Evolutionary conservation across 2,113 vertebrate genomes (phyloP).

Genomic region (Myotis brandtii): DNA sequence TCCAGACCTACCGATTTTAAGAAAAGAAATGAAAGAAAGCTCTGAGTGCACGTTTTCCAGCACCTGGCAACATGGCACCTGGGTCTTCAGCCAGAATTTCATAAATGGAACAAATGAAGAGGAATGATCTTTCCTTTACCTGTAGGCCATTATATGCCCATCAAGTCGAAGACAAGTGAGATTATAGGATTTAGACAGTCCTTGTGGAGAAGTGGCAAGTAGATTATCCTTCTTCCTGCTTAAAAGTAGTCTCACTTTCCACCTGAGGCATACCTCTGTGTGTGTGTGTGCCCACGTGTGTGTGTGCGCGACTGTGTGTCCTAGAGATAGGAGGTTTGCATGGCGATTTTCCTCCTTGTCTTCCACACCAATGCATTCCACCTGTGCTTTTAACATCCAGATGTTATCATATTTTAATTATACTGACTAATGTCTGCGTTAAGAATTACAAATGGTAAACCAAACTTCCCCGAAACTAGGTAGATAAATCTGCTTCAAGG

Average conservation of each 20-base stretch:
- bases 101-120: constrained; percentile 47
- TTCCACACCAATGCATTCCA: constrained; percentile 54
- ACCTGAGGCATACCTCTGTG: neutral
- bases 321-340: neutral
- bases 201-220: neutral
- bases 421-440: constrained; percentile 61
- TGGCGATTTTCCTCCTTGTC: neutral
- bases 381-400: constrained; percentile 71
- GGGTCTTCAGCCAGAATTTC: neutral
- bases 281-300: rapidly evolving
- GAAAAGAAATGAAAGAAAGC: constrained; percentile 6
- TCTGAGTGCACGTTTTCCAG: neutral
- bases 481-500: constrained; percentile 69
- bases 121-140: neutral
- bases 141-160: neutral
- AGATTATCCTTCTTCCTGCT: constrained; percentile 34
- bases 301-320: neutral
- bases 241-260: constrained; percentile 17
- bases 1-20: neutral
- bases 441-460: constrained; percentile 71
- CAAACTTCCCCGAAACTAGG: constrained; percentile 62
- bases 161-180: constrained; percentile 46
- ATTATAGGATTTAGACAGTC: constrained; percentile 49
- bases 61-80: neutral
- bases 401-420: constrained; percentile 79